Percentiles rank a stretch among this genome's conserved stretches.
phyloP scores from a whole-genome alignment of 2,888 invertebrate genomes.

The Adela reaumurella region DNA sequence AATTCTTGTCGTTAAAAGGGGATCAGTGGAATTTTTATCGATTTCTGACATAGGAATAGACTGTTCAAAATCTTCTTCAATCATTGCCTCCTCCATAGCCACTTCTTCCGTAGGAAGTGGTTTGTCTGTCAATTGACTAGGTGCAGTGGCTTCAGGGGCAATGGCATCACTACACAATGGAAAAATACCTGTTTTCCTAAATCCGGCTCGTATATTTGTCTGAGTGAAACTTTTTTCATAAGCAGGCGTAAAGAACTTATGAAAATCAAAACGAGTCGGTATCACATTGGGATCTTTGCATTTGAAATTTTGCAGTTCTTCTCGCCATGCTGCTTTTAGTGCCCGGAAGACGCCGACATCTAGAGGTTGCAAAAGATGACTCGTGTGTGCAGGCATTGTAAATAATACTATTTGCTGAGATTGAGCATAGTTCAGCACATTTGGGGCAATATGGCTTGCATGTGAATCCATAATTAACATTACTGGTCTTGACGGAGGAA shows the following conservation, averaged over 20 bases:
- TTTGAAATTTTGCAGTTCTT: constrained; percentile 8
- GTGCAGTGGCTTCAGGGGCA: background rate
- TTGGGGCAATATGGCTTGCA: constrained; percentile 12
- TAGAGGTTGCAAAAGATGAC: constrained; percentile 11
- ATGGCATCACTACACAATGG: constrained; percentile 1
- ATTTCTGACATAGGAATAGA: constrained; percentile 4
- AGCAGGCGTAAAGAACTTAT: constrained; percentile 10
- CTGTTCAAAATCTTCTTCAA: background rate
- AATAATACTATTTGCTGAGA: constrained; percentile 12
- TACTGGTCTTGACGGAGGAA: constrained; percentile 12
- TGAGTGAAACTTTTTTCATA: constrained; percentile 11
- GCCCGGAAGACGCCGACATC: constrained; percentile 11
- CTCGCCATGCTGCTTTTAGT: constrained; percentile 10
- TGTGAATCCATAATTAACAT: constrained; percentile 15
- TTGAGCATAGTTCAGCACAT: constrained; percentile 9
- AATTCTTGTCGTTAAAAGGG: background rate
- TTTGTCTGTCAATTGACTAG: constrained; percentile 1
- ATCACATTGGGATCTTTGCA: constrained; percentile 6
- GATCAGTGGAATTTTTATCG: constrained; percentile 3
- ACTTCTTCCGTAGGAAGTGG: background rate
- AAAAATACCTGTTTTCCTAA: constrained; percentile 1
- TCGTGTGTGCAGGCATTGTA: constrained; percentile 14
- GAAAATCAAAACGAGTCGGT: constrained; percentile 11
- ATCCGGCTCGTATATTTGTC: constrained; percentile 5
- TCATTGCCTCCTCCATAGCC: background rate